Base-by-base conservation (phyloP, 2,888 invertebrate species). In the Andrena minutula region DNA sequence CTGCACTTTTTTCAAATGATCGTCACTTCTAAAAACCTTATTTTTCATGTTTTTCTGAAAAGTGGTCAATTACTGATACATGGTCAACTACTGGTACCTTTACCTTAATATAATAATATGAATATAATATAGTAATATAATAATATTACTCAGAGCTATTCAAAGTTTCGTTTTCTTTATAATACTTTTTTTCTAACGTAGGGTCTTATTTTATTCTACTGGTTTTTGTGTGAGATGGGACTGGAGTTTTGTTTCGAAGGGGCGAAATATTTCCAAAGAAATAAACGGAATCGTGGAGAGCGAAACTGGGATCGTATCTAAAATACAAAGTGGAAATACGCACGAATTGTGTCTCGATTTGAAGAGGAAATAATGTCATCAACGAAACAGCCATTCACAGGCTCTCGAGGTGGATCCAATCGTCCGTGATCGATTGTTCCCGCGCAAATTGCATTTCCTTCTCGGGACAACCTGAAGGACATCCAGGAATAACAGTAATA, bases 371-470 rank as follows among this genome's bases (percentile, higher is more conserved):
- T 77, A 80, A 80, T 72, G 68, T 68, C 58, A 80, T 80, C 78
- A 58, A 72, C 68, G 72, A 63, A 72, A 79, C 66, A 61, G 76
- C 77, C 71, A 71, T 79, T 79, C 79, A 26, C 76, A 30, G 76
- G 61, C 65, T 23, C 61, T 71, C 79, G 72, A 56, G 72, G 61
- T 71, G 71, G 71, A 72, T 80, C 61, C 76, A 80, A 83, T 83
- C 70, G 76, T 70, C 61, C 70, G 32, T 83, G 80, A 83, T 83
- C 80, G 80, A 81, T 83, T 76, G 82, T 81, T 73, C 82, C 56
- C 58, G 56, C 51, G 12, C 66, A 80, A 77, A 80, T 78, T 77
- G 71, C 68, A 72, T 78, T 80, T 78, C 80, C 81, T 74, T 74
- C 69, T 8, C 35, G 69, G 72, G 68, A n/a, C 65, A 72, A 64